These are phyloP conservation scores for Calliopum simillimum DNA, from an alignment of 2,888 invertebrate genomes.

Conservation along the genomic window DNA sequence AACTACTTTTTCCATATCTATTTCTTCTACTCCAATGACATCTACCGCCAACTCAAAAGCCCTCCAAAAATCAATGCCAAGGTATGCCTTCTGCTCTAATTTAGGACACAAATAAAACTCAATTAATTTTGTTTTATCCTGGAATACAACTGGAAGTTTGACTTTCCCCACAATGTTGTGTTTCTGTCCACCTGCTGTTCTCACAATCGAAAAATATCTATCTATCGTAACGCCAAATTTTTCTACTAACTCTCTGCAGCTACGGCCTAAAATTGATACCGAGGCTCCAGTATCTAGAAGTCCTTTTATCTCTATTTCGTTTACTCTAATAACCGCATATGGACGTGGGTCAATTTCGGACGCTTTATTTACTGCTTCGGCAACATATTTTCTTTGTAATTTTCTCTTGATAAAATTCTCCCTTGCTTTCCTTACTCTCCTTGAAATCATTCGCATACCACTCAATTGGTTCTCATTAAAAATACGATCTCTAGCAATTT, in stretches of 20 bases:
- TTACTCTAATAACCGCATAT: not conserved
- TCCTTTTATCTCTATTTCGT: not conserved
- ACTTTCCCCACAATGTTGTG: not conserved
- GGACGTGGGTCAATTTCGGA: not conserved
- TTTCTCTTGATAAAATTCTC: not conserved
- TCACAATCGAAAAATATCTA: not conserved
- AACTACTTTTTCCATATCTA: too few species aligned
- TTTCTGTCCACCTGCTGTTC: not conserved
- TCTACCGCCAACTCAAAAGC: not conserved
- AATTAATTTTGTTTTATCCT: not conserved
- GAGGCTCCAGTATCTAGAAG: not conserved
- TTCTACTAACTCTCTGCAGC: not conserved
- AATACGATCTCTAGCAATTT: not conserved
- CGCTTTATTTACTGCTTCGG: not conserved
- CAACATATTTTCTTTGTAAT: not conserved
- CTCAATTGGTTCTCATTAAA: not conserved
- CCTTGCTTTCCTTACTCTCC: not conserved
- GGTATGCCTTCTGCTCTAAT: not conserved
- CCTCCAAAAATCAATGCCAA: constrained; percentile 14
- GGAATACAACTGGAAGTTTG: not conserved
- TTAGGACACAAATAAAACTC: not conserved
- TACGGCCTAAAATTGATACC: not conserved
- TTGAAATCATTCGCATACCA: not conserved
- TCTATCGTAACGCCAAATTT: not conserved
- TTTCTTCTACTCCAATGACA: not conserved